Conservation (phyloP, 2,113 vertebrate species). For the Odobenus rosmarus region DNA sequence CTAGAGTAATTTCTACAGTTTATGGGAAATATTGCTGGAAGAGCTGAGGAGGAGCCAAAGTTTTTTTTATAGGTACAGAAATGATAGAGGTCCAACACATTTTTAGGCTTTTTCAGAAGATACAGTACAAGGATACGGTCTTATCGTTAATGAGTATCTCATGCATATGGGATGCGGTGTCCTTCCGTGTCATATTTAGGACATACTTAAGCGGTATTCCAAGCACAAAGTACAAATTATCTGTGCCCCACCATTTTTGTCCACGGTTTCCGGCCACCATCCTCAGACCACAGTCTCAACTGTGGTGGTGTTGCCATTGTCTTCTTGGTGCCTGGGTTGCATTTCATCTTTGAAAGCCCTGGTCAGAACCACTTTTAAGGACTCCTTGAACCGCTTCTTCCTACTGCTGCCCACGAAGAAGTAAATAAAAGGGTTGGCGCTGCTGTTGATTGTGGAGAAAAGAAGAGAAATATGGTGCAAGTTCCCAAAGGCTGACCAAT, state of each 20-base stretch:
- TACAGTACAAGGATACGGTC: not conserved
- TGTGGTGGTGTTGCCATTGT: slow-evolving; percentile 60
- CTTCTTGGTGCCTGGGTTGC: slow-evolving; percentile 16
- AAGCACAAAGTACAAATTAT: not conserved
- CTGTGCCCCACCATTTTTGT: not conserved
- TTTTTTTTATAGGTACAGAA: not conserved
- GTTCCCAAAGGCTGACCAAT: slow-evolving; percentile 43
- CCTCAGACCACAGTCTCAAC: slow-evolving; percentile 83
- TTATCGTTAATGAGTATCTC: not conserved
- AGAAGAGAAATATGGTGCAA: slow-evolving; percentile 63
- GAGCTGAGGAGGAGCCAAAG: not conserved
- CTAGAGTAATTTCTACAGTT: not conserved
- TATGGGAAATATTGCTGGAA: not conserved
- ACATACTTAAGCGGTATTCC: not conserved
- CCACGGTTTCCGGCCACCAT: not conserved
- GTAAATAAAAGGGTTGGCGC: slow-evolving; percentile 75
- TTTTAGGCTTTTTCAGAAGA: not conserved
- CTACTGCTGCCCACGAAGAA: slow-evolving; percentile 77
- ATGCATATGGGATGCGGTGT: not conserved
- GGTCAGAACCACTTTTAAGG: slow-evolving; percentile 71
- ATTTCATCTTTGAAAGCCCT: slow-evolving; percentile 74
- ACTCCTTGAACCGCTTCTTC: slow-evolving; percentile 74
- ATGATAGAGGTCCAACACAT: fast-evolving
- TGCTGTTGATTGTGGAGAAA: slow-evolving; percentile 73
- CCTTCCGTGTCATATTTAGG: not conserved